Conservation (phyloP, 2,888 invertebrate genomes). For the Drosophila kokeensis region DNA sequence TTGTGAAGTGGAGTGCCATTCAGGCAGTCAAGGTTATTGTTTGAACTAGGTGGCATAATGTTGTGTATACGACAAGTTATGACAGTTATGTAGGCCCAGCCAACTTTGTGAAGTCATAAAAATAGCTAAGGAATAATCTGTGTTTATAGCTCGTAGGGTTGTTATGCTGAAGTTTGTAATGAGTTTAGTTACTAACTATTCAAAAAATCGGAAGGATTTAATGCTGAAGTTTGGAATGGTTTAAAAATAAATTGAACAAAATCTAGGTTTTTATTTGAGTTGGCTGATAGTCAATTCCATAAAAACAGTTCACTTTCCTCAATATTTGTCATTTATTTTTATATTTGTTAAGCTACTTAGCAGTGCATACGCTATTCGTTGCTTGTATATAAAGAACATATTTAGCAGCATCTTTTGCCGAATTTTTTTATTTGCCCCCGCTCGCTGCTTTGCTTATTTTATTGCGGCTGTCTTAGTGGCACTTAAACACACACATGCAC, state of each 20-base stretch:
- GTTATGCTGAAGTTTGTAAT: neutral
- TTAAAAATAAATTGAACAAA: neutral
- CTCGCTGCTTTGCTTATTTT: slow-evolving; percentile 56
- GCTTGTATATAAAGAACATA: neutral
- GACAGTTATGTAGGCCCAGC: neutral
- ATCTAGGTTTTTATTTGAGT: neutral
- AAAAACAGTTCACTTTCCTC: neutral
- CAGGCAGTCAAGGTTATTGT: slow-evolving; percentile 19
- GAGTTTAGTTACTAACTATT: neutral
- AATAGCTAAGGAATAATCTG: neutral
- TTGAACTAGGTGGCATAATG: slow-evolving; percentile 19
- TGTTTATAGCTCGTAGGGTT: neutral
- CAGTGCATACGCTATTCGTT: slow-evolving; percentile 32
- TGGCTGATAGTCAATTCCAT: neutral
- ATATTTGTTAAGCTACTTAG: neutral
- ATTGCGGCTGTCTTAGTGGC: slow-evolving; percentile 56
- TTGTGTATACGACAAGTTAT: slow-evolving; percentile 7
- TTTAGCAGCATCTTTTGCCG: slow-evolving; percentile 24
- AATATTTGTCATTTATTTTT: no score
- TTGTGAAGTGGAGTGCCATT: slow-evolving; percentile 18
- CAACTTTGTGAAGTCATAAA: neutral
- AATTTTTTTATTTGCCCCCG: slow-evolving; percentile 31
- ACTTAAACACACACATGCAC: slow-evolving; percentile 42
- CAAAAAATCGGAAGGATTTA: neutral
- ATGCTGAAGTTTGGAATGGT: neutral